Percentiles rank a stretch among this genome's conserved stretches.
Conservation (phyloP, 92 coral and sea anemone species). For the Palythoa grandiflora region DNA sequence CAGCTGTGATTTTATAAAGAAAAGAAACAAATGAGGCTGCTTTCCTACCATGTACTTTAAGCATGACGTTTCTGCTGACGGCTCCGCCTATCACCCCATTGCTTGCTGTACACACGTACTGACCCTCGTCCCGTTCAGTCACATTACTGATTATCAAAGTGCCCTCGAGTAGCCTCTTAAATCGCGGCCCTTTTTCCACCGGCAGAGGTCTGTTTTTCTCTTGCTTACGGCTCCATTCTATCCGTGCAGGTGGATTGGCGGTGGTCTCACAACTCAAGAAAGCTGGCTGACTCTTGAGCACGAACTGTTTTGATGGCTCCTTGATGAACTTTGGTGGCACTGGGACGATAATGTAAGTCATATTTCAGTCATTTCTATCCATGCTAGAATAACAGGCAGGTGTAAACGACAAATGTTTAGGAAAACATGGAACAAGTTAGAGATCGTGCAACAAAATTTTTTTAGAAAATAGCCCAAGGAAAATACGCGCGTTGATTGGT, state of each 20-base stretch:
- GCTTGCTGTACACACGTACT: constrained; percentile 76
- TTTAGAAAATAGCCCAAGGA: no score
- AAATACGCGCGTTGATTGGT: no score
- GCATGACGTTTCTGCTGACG: constrained; percentile 63
- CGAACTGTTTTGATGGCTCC: constrained; percentile 74
- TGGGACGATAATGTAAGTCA: constrained; percentile 4
- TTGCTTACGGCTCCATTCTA: constrained; percentile 88
- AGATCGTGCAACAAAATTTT: no score
- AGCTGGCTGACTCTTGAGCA: constrained; percentile 77
- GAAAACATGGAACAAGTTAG: no score
- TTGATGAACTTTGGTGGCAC: constrained; percentile 84
- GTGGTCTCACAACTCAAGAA: constrained; percentile 78
- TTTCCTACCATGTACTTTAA: constrained; percentile 90
- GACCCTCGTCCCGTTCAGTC: constrained; percentile 84
- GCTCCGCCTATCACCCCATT: constrained; percentile 69
- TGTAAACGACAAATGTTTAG: no score
- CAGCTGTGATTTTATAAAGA: no score
- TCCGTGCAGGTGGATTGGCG: constrained; percentile 93
- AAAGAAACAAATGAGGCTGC: background rate
- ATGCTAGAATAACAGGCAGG: no score
- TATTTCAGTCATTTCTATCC: no score
- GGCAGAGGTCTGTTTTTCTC: constrained; percentile 63
- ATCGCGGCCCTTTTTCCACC: constrained; percentile 74
- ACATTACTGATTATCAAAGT: constrained; percentile 87
- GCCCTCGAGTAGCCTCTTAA: constrained; percentile 83